phyloP scores from a whole-genome alignment of 2,797 vertebrate genomes.

The Aotus griseimembra region DNA sequence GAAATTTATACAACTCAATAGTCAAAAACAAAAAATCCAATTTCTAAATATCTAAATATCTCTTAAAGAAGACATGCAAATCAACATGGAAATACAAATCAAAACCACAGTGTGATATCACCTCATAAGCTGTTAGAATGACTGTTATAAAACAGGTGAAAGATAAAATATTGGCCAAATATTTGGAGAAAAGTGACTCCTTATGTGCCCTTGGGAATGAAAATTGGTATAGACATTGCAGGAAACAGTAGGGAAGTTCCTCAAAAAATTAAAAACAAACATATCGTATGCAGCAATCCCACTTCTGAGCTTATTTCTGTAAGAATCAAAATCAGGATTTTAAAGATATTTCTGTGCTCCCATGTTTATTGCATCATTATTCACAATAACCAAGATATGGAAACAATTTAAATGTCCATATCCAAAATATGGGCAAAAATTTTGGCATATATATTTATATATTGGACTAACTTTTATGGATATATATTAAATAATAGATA shows the following conservation, averaged over 20 bases:
- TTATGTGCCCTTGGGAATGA: background rate
- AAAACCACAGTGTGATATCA: background rate
- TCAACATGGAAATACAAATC: background rate
- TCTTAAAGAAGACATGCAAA: background rate
- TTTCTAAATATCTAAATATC: no score
- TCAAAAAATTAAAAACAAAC: background rate
- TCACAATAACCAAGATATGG: background rate
- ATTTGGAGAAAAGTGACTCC: background rate
- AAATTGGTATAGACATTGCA: background rate
- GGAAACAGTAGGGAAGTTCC: background rate
- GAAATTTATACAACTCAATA: background rate
- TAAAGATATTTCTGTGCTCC: background rate
- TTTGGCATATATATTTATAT: background rate
- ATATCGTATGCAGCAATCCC: background rate
- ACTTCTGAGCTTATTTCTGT: background rate
- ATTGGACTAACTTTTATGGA: background rate
- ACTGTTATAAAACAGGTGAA: background rate
- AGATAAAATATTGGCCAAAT: background rate
- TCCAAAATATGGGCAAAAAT: background rate
- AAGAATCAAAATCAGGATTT: background rate
- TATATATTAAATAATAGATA: background rate
- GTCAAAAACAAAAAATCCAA: background rate
- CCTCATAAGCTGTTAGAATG: background rate
- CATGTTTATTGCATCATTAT: background rate
- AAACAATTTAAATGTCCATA: background rate